Evolutionary conservation across 1,140 invertebrate genomes (phyloP), one percentile per base, ranked within the genome.

Genomic region (Eciton burchellii): DNA sequence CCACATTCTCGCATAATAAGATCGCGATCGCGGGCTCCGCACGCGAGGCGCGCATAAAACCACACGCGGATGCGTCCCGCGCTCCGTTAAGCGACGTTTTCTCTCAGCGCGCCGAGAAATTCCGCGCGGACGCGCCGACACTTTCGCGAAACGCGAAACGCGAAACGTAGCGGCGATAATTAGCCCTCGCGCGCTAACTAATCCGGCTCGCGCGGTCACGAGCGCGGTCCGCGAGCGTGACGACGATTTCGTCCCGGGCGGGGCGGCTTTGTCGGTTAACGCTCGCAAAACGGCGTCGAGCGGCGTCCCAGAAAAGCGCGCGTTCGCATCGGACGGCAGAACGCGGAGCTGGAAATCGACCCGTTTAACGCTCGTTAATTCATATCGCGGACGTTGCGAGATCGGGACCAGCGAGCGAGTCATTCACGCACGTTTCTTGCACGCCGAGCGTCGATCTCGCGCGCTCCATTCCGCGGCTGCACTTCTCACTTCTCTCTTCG

Each of bases 141-240:
- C 68, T 85, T 85, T 85, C 83, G 57, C 63, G 83, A 14, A n/a
- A n/a, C 68, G 81, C 70, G n/a, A n/a, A n/a, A n/a, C 66, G 49
- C 41, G 49, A n/a, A n/a, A n/a, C 60, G 59, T 29, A 26, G 52
- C 9, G 24, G 35, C 2, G 47, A 45, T 86, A 70, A 86, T 86
- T 85, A 82, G 29, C 62, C 21, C 16, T 26, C n/a, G 49, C 26
- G 57, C 56, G 57, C 62, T 81, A 66, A 82, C 82, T 85, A 82
- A 82, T 85, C 52, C 62, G 68, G 16, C 11, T 73, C 59, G 24
- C 62, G 54, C 60, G 19, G 68, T 24, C 24, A 73, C 56, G 21
- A 26, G 21, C 21, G 16, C 8, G 16, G 14, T 26, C 16, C 49
- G 14, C 5, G 14, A 35, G 14, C 24, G 35, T 41, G 41, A 65